Percentiles rank a stretch among this genome's conserved stretches.
phyloP scores from a whole-genome alignment of 1,140 invertebrate species.

The Bombus superbus region DNA sequence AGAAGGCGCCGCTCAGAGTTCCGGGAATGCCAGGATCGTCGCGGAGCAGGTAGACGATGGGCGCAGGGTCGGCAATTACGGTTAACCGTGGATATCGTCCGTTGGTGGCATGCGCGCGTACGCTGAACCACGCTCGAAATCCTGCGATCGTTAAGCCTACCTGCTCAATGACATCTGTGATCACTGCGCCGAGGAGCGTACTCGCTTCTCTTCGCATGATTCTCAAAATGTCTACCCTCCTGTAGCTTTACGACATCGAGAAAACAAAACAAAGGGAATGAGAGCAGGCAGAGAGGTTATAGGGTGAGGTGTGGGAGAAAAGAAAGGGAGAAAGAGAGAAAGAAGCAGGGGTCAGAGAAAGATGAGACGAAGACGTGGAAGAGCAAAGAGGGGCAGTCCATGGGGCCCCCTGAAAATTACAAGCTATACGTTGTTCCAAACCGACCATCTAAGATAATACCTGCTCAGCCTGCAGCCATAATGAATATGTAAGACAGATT shows the following conservation, averaged over 20 bases:
- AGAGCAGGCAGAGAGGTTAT: constrained; percentile 6
- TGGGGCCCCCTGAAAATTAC: constrained; percentile 81
- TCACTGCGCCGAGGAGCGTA: neutral
- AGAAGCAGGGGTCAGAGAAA: neutral
- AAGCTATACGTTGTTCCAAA: constrained; percentile 82
- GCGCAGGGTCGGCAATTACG: constrained; percentile 57
- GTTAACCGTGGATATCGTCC: constrained; percentile 66
- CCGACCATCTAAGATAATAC: constrained; percentile 83
- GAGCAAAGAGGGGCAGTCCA: constrained; percentile 59
- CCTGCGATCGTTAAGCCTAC: constrained; percentile 59
- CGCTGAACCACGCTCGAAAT: constrained; percentile 50
- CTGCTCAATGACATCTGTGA: constrained; percentile 37
- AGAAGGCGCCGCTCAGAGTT: constrained; percentile 67
- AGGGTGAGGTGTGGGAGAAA: constrained; percentile 35
- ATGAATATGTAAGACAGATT: constrained; percentile 84
- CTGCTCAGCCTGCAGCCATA: constrained; percentile 82
- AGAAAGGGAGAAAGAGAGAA: constrained; percentile 15
- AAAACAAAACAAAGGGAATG: neutral
- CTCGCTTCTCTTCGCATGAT: no score
- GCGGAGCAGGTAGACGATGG: constrained; percentile 51
- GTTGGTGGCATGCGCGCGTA: constrained; percentile 56
- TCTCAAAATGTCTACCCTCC: no score
- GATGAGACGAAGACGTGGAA: constrained; percentile 21
- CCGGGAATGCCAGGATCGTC: constrained; percentile 64
- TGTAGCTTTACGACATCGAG: neutral